These are phyloP conservation scores for Syndactyla subalaris DNA, from an alignment of 2,797 vertebrate genomes.

Conservation along the genomic window DNA sequence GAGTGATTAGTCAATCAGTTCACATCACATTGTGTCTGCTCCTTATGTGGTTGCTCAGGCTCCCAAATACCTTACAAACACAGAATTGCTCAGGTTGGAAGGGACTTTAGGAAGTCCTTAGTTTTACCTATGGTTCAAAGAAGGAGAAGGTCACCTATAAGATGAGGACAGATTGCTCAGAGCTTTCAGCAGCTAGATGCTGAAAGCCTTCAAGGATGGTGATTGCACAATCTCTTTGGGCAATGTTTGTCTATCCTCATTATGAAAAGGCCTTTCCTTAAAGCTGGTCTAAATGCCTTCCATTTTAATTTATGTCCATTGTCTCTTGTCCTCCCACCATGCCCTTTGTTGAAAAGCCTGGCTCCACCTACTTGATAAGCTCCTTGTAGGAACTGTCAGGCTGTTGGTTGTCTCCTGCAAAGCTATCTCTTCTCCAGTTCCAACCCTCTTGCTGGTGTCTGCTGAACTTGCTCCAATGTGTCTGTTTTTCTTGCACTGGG, in stretches of 20 bases:
- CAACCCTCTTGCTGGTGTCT: not conserved
- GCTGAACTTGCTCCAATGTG: not conserved
- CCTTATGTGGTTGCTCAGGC: not conserved
- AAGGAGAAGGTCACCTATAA: not conserved
- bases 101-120: not conserved
- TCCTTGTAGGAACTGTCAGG: not conserved
- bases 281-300: not conserved
- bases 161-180: not conserved
- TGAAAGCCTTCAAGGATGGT: not conserved
- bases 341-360: not conserved
- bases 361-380: not conserved
- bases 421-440: not conserved
- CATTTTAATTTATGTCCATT: not conserved
- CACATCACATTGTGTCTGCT: not conserved
- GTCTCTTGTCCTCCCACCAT: not conserved
- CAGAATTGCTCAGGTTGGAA: not conserved
- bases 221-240: not conserved
- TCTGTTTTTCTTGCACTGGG: not conserved
- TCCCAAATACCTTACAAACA: not conserved
- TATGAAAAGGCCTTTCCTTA: not conserved
- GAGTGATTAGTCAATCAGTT: not conserved
- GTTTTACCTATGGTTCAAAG: not conserved
- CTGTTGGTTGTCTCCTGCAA: not conserved
- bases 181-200: not conserved
- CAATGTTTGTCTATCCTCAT: not conserved